Percentiles rank a stretch among this genome's conserved stretches.
These are phyloP conservation scores for Lamprologus speciosus DNA, from an alignment of 2,113 vertebrate species.

Conservation along the genomic window DNA sequence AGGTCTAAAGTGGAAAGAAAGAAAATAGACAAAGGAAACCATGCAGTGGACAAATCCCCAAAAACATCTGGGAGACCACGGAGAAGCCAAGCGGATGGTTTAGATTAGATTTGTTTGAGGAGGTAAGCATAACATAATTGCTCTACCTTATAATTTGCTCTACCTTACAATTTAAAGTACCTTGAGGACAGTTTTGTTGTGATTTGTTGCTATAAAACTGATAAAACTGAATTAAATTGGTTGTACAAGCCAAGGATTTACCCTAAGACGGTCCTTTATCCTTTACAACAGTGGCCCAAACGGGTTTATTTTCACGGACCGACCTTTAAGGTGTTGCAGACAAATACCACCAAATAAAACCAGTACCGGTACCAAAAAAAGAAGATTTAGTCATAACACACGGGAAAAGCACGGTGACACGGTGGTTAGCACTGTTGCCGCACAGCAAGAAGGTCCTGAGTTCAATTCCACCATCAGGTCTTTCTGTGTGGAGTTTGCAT, in stretches of 20 bases:
- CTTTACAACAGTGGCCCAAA: not conserved
- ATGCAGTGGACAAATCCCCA: fast-evolving
- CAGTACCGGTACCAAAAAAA: not conserved
- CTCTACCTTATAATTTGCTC: not conserved
- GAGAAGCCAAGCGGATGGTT: not conserved
- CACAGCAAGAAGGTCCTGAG: too few species aligned
- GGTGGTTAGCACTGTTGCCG: too few species aligned
- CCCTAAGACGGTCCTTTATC: not conserved
- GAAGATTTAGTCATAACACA: not conserved
- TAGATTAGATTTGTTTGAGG: not conserved
- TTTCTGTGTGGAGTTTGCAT: too few species aligned
- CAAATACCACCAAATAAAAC: not conserved
- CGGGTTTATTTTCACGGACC: fast-evolving
- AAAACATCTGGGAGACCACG: not conserved
- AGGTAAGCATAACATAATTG: not conserved
- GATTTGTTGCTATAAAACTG: not conserved
- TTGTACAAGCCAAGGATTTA: not conserved
- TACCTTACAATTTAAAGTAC: not conserved
- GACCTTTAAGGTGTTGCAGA: not conserved
- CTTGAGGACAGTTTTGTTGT: fast-evolving
- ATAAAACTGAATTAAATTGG: not conserved
- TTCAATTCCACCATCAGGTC: too few species aligned
- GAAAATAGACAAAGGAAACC: fast-evolving
- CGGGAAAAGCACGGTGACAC: fast-evolving
- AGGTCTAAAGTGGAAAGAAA: not conserved